Percentiles rank a stretch among this genome's conserved stretches.
Conservation (phyloP, 1,140 invertebrate genomes). For the Lerema accius region DNA sequence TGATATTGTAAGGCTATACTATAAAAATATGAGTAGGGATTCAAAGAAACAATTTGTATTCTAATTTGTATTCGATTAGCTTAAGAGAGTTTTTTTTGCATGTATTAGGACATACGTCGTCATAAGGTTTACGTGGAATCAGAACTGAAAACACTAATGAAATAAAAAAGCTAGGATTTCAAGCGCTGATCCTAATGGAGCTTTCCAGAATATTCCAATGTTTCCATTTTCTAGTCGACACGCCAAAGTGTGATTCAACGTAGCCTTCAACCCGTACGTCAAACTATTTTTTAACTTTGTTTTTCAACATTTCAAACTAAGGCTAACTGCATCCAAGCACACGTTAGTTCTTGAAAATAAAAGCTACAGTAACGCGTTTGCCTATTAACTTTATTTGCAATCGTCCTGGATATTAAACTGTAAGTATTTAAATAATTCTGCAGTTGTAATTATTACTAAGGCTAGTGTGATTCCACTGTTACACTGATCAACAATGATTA, state of each 20-base stretch:
- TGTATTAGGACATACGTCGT: too few species aligned
- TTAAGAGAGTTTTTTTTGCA: too few species aligned
- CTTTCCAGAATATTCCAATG: background rate
- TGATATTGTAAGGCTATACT: too few species aligned
- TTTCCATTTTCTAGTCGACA: conserved; percentile 11
- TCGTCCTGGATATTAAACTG: background rate
- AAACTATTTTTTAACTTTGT: conserved; percentile 45
- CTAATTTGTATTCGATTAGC: too few species aligned
- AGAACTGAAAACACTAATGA: background rate
- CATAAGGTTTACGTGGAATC: too few species aligned
- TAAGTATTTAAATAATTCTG: too few species aligned
- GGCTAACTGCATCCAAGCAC: conserved; percentile 21
- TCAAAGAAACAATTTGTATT: too few species aligned
- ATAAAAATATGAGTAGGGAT: too few species aligned
- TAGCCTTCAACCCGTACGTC: conserved; percentile 38
- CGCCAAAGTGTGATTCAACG: conserved; percentile 19
- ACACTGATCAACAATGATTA: too few species aligned
- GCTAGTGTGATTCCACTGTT: too few species aligned
- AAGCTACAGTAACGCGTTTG: conserved; percentile 32
- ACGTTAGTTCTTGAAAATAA: conserved; percentile 34
- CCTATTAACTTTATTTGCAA: conserved; percentile 19
- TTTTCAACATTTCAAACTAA: conserved; percentile 42
- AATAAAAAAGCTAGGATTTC: background rate
- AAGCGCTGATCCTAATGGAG: conserved; percentile 5
- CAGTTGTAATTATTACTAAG: too few species aligned